A percentile compares a stretch with the other conserved stretches of the same genome.
Evolutionary conservation across 2,888 invertebrate species (phyloP).

Genomic region (Leptarthrus brevirostris): DNA sequence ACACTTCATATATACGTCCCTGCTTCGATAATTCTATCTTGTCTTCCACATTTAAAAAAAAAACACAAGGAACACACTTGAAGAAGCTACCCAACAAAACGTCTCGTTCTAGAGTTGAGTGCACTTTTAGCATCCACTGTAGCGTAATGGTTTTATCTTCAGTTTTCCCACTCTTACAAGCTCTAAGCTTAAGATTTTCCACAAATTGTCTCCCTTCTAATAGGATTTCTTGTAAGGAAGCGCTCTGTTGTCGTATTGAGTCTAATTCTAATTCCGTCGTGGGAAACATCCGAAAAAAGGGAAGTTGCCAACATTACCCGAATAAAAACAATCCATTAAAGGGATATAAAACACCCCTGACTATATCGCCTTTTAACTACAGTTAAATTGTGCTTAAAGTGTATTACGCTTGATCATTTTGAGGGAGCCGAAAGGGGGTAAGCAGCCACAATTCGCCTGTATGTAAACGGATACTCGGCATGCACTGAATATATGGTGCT

Average conservation of each 20-base stretch:
- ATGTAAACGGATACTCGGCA: background rate
- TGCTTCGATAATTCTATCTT: too few species aligned
- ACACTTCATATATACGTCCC: too few species aligned
- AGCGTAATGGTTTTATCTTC: background rate
- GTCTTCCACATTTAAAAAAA: too few species aligned
- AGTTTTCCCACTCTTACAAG: background rate
- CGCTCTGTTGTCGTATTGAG: constrained; percentile 6
- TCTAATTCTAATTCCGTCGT: constrained; percentile 32
- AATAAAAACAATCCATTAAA: constrained; percentile 34
- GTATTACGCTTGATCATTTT: background rate
- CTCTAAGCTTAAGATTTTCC: constrained; percentile 12
- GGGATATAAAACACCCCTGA: background rate
- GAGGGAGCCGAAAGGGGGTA: background rate
- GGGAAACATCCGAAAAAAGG: constrained; percentile 13
- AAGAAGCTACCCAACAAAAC: background rate
- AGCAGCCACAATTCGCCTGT: background rate
- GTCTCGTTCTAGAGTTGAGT: constrained; percentile 1
- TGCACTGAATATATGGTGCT: background rate
- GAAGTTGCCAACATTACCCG: constrained; percentile 23
- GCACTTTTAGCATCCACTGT: constrained; percentile 4
- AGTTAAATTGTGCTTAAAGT: background rate
- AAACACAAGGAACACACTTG: background rate
- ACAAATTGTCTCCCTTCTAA: background rate
- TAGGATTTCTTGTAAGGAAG: constrained; percentile 11
- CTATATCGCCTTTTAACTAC: background rate